Evolutionary conservation across 2,888 invertebrate genomes (phyloP).

Genomic region (Dasypolia templi): DNA sequence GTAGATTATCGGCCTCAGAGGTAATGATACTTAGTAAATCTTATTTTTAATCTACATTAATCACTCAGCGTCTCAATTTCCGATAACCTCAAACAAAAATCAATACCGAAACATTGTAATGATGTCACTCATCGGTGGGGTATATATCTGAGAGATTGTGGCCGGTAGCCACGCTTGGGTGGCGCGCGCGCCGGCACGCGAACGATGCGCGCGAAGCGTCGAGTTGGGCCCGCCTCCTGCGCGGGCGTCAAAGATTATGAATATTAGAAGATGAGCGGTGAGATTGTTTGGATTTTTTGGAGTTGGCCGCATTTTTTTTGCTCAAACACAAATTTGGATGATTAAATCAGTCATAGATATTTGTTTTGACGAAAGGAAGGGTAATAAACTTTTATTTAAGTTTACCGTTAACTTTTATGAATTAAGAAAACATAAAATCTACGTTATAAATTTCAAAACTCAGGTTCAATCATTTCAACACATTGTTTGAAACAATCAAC

Average conservation of each 20-base stretch:
- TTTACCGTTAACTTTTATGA: too few species aligned
- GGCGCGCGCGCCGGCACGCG: conserved; percentile 85
- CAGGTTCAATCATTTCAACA: too few species aligned
- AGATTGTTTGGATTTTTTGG: not conserved
- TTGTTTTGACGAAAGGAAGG: too few species aligned
- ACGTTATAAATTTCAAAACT: too few species aligned
- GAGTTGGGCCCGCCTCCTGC: conserved; percentile 80
- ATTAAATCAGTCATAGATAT: too few species aligned
- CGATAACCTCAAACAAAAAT: conserved; percentile 43
- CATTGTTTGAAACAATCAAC: too few species aligned
- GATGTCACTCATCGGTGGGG: conserved; percentile 63
- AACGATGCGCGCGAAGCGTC: conserved; percentile 79
- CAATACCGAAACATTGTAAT: conserved; percentile 50
- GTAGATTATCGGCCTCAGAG: not conserved
- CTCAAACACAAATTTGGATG: too few species aligned
- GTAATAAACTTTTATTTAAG: too few species aligned
- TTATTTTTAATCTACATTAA: conserved; percentile 26
- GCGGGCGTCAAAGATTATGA: conserved; percentile 77
- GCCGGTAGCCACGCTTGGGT: conserved; percentile 85
- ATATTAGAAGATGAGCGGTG: conserved; percentile 38
- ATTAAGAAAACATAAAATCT: too few species aligned
- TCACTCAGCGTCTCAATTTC: conserved; percentile 15
- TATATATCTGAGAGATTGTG: conserved; percentile 64
- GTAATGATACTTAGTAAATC: conserved; percentile 2
- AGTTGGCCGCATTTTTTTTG: too few species aligned